These are phyloP conservation scores for Grammomys dolichurus DNA, from an alignment of 2,113 vertebrate genomes.

Conservation along the genomic window DNA sequence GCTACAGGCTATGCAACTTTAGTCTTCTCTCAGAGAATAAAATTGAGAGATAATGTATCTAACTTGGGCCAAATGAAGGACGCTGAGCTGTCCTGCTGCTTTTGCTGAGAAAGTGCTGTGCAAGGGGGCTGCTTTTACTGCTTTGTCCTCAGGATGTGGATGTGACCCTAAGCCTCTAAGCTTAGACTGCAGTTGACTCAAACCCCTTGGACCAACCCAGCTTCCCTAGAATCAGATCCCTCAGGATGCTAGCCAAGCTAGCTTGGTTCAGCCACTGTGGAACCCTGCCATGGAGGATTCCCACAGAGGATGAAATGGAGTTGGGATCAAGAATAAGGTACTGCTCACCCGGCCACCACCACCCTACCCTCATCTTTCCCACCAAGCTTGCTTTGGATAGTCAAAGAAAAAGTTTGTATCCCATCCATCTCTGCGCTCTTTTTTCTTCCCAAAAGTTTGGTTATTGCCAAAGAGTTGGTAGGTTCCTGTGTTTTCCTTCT, in stretches of 20 bases:
- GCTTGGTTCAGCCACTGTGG: background rate
- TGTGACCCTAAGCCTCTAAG: background rate
- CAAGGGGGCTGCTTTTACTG: background rate
- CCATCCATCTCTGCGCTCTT: background rate
- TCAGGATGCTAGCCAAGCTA: background rate
- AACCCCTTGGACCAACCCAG: background rate
- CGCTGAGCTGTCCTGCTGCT: background rate
- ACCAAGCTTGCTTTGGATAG: background rate
- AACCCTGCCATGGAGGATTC: background rate
- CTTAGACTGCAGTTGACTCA: background rate
- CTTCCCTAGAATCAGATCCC: background rate
- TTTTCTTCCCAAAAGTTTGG: no score
- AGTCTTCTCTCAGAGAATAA: slow-evolving; percentile 31
- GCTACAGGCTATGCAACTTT: slow-evolving; percentile 7
- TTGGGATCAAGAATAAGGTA: background rate
- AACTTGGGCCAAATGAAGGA: background rate
- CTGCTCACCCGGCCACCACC: background rate
- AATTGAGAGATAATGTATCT: slow-evolving; percentile 20
- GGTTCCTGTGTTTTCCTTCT: slow-evolving; percentile 51
- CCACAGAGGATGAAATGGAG: background rate
- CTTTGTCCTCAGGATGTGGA: background rate
- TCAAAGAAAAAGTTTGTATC: background rate
- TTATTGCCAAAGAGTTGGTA: slow-evolving; percentile 55
- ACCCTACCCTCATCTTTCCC: background rate
- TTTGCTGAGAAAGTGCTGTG: background rate